Evolutionary conservation across 1,140 invertebrate species (phyloP).

Genomic region (Zaprionus vittiger): DNA sequence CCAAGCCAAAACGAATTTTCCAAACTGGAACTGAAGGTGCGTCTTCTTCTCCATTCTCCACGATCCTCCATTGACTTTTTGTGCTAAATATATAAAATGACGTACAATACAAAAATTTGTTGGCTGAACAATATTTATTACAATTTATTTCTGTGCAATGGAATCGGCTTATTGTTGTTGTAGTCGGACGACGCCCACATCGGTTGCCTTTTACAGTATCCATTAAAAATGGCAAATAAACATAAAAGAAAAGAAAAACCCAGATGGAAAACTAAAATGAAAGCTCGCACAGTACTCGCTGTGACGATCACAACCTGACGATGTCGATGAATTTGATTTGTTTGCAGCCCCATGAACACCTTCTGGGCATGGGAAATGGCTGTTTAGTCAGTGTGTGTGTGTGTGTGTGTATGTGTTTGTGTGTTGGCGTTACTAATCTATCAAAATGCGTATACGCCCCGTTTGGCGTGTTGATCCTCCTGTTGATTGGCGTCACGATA

Average conservation of each 20-base stretch:
- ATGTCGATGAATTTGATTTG: conserved; percentile 30
- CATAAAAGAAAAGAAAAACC: conserved; percentile 47
- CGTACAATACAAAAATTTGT: conserved; percentile 66
- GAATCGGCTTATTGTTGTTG: conserved; percentile 22
- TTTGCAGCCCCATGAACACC: conserved; percentile 26
- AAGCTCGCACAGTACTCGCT: conserved; percentile 2
- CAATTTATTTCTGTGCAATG: conserved; percentile 67
- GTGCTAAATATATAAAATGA: conserved; percentile 77
- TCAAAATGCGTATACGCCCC: conserved; percentile 45
- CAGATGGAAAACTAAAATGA: conserved; percentile 50
- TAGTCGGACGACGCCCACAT: conserved; percentile 49
- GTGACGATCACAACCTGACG: conserved; percentile 32
- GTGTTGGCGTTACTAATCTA: conserved; percentile 46
- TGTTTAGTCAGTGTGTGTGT: background rate
- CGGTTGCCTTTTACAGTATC: conserved; percentile 69
- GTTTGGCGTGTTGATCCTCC: conserved; percentile 18
- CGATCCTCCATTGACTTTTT: conserved; percentile 19
- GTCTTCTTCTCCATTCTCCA: conserved; percentile 14
- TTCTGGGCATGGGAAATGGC: conserved; percentile 12
- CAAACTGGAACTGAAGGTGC: conserved; percentile 63
- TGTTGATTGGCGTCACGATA: conserved; percentile 49
- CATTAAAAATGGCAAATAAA: conserved; percentile 73
- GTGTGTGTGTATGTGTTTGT: background rate
- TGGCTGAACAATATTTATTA: conserved; percentile 72
- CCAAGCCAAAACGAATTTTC: conserved; percentile 44